Evolutionary conservation across 2,797 vertebrate species (phyloP).

Genomic region (Capromys pilorides): DNA sequence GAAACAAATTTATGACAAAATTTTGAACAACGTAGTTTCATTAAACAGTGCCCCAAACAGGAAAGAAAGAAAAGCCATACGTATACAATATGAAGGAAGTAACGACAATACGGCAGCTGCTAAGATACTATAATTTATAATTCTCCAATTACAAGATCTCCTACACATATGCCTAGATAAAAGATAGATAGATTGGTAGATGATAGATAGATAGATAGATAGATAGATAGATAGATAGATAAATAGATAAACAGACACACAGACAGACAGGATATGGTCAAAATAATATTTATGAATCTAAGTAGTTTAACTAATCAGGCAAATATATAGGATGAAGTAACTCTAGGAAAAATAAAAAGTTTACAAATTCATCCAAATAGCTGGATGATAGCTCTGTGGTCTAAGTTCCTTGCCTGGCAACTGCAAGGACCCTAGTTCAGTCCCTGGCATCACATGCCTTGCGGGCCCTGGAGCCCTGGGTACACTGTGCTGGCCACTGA

Average conservation of each 20-base stretch:
- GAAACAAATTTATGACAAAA: neutral
- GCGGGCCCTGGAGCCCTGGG: too few species aligned
- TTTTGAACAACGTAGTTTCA: conserved; percentile 32
- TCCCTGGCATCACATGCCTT: too few species aligned
- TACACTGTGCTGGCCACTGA: too few species aligned
- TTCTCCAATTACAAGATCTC: too few species aligned
- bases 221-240: neutral
- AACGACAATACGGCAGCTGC: neutral
- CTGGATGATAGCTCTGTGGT: too few species aligned
- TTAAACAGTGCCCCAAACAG: conserved; percentile 8
- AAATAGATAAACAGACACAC: too few species aligned
- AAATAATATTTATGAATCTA: neutral
- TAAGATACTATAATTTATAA: too few species aligned
- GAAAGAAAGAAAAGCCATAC: neutral
- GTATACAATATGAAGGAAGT: neutral
- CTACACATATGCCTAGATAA: too few species aligned
- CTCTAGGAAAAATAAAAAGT: neutral
- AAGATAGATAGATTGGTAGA: neutral
- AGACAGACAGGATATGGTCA: neutral
- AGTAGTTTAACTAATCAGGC: conserved; percentile 4
- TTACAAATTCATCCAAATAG: neutral
- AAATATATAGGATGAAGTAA: neutral
- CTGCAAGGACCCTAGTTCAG: too few species aligned
- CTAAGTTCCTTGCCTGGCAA: too few species aligned
- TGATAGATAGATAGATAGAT: neutral